phyloP scores from a whole-genome alignment of 2,113 vertebrate species.

The Solenodon paradoxus region DNA sequence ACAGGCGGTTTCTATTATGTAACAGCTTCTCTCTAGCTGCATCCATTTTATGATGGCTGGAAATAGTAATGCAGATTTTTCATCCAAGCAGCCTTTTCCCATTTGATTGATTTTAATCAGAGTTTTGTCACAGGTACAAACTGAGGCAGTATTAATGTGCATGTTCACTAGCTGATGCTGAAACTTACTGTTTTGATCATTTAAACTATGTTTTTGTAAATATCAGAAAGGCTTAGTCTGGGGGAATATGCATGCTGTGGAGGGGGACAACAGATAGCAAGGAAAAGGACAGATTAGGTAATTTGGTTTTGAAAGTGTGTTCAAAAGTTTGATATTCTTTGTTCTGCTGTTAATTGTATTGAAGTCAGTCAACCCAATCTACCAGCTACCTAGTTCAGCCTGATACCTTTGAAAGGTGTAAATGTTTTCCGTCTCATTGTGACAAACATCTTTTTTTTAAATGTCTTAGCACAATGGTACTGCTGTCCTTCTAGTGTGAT shows the following conservation, averaged over 20 bases:
- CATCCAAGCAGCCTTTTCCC: not conserved
- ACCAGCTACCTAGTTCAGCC: slow-evolving; percentile 13
- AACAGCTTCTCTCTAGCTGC: not conserved
- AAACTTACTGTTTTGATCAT: slow-evolving; percentile 61
- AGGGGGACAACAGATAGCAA: not conserved
- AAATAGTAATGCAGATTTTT: slow-evolving; percentile 18
- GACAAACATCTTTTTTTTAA: not conserved
- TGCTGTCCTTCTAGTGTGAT: not conserved
- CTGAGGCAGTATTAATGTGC: slow-evolving; percentile 34
- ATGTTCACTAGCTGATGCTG: slow-evolving; percentile 43
- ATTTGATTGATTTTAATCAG: slow-evolving; percentile 37
- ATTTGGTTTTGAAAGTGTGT: slow-evolving; percentile 9
- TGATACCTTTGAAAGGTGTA: slow-evolving; percentile 49
- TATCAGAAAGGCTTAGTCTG: slow-evolving; percentile 57
- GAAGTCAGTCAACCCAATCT: slow-evolving; percentile 39
- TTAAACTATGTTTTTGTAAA: slow-evolving; percentile 76
- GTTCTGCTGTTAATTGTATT: slow-evolving; percentile 54
- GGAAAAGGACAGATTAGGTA: not conserved
- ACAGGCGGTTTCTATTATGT: not conserved
- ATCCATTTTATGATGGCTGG: not conserved
- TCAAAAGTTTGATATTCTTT: slow-evolving; percentile 33
- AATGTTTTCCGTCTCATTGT: slow-evolving; percentile 24
- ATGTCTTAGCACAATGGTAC: not conserved
- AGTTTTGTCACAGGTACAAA: slow-evolving; percentile 47
- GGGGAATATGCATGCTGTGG: slow-evolving; percentile 53